Evolutionary conservation across 64 coral and sea anemone genomes (phyloP).

Genomic region (Pocillopora damicornis): DNA sequence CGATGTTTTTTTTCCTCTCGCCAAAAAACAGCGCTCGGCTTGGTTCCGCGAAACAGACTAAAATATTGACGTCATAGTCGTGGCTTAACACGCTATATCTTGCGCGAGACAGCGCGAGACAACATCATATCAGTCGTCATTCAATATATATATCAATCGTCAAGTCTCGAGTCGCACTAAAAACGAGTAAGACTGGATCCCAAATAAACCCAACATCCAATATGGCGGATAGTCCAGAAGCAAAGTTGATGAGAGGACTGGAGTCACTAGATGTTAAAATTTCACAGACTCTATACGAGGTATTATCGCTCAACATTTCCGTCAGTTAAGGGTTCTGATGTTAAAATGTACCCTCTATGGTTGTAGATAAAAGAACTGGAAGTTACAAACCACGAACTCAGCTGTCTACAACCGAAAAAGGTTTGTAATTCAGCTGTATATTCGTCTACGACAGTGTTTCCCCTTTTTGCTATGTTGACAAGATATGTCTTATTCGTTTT

Average conservation of each 20-base stretch:
- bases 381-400: slow-evolving; percentile 18
- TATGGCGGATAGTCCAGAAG: background rate
- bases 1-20: no score
- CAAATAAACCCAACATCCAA: background rate
- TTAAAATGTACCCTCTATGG: background rate
- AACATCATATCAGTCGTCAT: no score
- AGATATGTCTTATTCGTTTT: background rate
- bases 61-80: no score
- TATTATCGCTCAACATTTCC: background rate
- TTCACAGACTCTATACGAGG: slow-evolving; percentile 6
- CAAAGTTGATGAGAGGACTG: no score
- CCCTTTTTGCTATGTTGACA: background rate
- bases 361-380: slow-evolving; percentile 7
- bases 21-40: no score
- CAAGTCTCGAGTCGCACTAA: no score
- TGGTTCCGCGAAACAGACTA: no score
- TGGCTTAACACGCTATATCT: no score
- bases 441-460: background rate
- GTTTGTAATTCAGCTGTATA: background rate
- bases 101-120: no score
- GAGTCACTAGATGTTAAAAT: background rate
- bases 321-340: background rate
- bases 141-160: no score
- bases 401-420: slow-evolving; percentile 1
- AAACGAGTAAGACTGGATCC: background rate